Base-by-base conservation (phyloP, 2,888 invertebrate genomes). In the Pachymerium ferrugineum region DNA sequence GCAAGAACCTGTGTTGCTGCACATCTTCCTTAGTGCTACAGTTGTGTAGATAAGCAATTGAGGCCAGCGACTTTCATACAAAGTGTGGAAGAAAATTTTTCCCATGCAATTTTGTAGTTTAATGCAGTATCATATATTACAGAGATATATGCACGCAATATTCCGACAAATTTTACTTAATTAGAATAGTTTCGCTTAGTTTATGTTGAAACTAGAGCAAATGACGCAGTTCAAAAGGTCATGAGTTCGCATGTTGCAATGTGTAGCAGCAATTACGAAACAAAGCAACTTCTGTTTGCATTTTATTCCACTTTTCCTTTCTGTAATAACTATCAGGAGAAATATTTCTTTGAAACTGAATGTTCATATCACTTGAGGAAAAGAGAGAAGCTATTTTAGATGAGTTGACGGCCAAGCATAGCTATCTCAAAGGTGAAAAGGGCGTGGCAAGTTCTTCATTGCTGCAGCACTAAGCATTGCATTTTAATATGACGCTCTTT, bases 381-480 rank as follows among this genome's bases (percentile, higher is more conserved):
- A 28, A 28, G 6, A 62, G 62, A 62, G 28, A 25, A 62, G 25
- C 28, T 8, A 14, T 28, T 62, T 54, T 22, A 5, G n/a, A 28
- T n/a, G 22, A 6, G 62, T 62, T 62, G 62, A 62, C 28, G 25
- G 62, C 62, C 62, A 14, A 28, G 25, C 62, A 62, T 22, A 22
- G 62, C 62, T 62, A 62, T 62, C 62, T 62, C 62, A 22, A 25
- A 62, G 62, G 62, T 62, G 62, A 62, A 62, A 54, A 62, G 62
- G 62, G 25, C 62, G 62, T 28, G 62, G 62, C n/a, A 28, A n/a
- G n/a, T 62, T 6, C 28, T 62, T 62, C 8, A 62, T 16, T 25
- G 62, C 25, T 28, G 12, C 62, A 62, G 28, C 25, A 22, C 10
- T 10, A 28, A 62, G 62, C 25, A 62, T 62, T 62, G 62, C 62